These are phyloP conservation scores for Rousettus leschenaultii DNA, from an alignment of 2,113 vertebrate species.

Conservation along the genomic window DNA sequence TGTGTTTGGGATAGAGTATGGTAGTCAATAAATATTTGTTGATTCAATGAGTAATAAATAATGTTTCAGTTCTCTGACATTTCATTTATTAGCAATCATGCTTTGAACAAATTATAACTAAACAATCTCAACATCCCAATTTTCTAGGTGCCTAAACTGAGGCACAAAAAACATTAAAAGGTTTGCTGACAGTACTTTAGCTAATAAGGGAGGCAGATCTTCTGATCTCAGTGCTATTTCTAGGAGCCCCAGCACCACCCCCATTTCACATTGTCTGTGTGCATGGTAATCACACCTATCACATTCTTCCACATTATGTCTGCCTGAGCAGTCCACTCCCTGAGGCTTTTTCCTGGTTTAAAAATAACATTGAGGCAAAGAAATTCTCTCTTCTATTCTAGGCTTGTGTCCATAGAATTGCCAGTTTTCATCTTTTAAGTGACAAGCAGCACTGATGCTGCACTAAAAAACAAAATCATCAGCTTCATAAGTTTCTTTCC, in stretches of 20 bases:
- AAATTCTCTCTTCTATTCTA: constrained; percentile 43
- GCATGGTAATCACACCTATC: constrained; percentile 56
- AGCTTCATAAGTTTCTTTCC: background rate
- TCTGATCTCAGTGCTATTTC: constrained; percentile 44
- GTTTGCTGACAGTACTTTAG: background rate
- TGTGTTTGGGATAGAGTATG: background rate
- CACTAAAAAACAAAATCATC: constrained; percentile 35
- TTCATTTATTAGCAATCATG: background rate
- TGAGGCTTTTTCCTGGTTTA: constrained; percentile 23
- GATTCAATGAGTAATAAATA: background rate
- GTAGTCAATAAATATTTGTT: background rate
- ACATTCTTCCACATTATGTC: background rate
- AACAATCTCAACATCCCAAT: constrained; percentile 1
- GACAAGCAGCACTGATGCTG: constrained; percentile 3
- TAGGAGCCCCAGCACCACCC: background rate
- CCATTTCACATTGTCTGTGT: constrained; percentile 20
- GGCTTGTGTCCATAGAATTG: constrained; percentile 44
- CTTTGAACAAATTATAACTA: constrained; percentile 10
- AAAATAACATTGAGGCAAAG: constrained; percentile 63
- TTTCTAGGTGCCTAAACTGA: constrained; percentile 13
- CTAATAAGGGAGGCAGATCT: background rate
- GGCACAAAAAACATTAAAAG: background rate
- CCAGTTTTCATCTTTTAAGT: constrained; percentile 57
- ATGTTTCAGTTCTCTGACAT: background rate
- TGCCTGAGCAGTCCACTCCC: constrained; percentile 36